Conservation (phyloP, 2,113 vertebrate genomes). For the Ornithorhynchus anatinus region DNA sequence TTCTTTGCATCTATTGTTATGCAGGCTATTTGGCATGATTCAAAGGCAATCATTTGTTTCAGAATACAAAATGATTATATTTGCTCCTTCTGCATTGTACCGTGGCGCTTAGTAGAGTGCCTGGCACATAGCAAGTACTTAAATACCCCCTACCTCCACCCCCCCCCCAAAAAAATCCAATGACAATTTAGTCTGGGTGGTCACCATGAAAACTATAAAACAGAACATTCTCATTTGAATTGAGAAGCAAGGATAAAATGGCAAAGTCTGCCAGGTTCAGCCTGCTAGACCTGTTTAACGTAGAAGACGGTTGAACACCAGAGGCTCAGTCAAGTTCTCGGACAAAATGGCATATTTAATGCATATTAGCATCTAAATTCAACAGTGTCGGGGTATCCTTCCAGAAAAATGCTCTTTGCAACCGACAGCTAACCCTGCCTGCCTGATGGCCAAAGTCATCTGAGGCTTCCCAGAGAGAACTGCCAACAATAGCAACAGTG, state of each 20-base stretch:
- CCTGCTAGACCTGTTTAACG: conserved; percentile 19
- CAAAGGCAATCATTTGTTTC: too few relatives aligned
- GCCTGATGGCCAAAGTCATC: not conserved
- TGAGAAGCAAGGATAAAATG: not conserved
- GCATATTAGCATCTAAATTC: conserved; percentile 49
- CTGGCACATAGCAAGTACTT: too few relatives aligned
- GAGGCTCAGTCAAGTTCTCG: conserved; percentile 47
- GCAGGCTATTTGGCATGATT: too few relatives aligned
- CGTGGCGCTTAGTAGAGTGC: too few relatives aligned
- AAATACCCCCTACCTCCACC: too few relatives aligned
- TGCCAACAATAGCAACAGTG: not conserved
- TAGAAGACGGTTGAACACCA: conserved; percentile 48
- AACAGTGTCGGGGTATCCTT: not conserved
- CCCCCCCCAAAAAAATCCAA: too few relatives aligned
- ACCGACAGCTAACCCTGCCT: not conserved
- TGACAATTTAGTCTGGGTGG: conserved; percentile 6
- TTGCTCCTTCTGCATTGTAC: too few relatives aligned
- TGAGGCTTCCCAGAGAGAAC: not conserved
- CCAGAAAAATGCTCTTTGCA: conserved; percentile 21
- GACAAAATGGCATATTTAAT: conserved; percentile 31
- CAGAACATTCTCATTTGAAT: conserved; percentile 6
- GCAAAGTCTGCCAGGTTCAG: not conserved
- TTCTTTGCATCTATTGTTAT: too few relatives aligned
- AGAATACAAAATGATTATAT: too few relatives aligned
- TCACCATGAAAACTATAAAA: not conserved